phyloP scores from a whole-genome alignment of 2,113 vertebrate genomes.

The Irena cyanogastra region DNA sequence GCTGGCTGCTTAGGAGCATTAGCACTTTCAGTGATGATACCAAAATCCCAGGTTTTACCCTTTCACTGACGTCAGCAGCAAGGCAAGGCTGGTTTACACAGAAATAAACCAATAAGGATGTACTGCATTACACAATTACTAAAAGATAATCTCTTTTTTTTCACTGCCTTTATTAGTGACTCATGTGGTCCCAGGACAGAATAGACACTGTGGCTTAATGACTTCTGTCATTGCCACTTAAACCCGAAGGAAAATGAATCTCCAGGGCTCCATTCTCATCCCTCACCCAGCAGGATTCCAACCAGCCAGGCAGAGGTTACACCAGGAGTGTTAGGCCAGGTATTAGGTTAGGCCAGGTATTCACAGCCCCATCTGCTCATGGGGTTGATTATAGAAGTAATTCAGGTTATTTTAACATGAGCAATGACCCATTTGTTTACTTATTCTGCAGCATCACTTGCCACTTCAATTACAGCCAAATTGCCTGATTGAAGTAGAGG shows the following conservation, averaged over 20 bases:
- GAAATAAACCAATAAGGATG: conserved; percentile 24
- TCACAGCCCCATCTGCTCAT: not conserved
- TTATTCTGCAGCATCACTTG: not conserved
- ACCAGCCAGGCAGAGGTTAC: not conserved
- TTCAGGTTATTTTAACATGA: not conserved
- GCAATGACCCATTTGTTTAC: not conserved
- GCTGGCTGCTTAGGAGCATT: not conserved
- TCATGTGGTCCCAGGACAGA: not conserved
- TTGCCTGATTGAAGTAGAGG: not conserved
- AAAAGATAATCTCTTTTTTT: not conserved
- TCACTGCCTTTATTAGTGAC: conserved; percentile 17
- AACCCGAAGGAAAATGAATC: not conserved
- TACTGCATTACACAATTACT: not conserved
- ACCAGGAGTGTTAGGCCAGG: not conserved
- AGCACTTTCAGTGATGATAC: not conserved
- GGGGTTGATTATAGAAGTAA: not conserved
- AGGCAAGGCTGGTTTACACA: not conserved
- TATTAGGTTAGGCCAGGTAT: not conserved
- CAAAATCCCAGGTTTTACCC: not conserved
- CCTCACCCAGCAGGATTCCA: not conserved
- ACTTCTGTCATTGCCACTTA: not conserved
- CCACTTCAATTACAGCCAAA: not conserved
- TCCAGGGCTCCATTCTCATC: not conserved
- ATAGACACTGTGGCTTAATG: not conserved
- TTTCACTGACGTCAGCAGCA: not conserved